Evolutionary conservation across 2,888 invertebrate genomes (phyloP), one percentile per base, ranked within the genome.

Genomic region (Pimpla rufipes): DNA sequence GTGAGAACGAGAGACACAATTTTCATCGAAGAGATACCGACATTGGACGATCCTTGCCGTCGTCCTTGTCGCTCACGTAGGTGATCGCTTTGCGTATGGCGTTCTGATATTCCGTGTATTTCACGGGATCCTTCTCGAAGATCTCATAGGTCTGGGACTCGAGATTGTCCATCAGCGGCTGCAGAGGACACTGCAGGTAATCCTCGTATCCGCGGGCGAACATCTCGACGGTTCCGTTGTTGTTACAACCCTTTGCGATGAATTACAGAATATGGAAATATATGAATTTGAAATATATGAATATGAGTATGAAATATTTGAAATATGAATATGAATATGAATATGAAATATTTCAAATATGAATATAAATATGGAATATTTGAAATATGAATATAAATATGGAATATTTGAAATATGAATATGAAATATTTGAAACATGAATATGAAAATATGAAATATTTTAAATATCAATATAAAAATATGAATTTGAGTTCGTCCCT

Each of bases 121-220:
- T 99, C 2, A 98, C 95, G 11, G 98, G 98, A 94, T 99, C 99
- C 91, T 97, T 98, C 94, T 99, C 99, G 94, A 99, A 99, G 23
- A 98, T 97, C 94, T 99, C 99, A 92, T 99, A 99, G 0, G 99
- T 98, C 90, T 97, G 96, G 11, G 98, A 97, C 93, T 99, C 99
- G 81, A 99, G 95, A 93, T 99, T 98, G 91, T 99, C 99, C 91
- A 97, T 97, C 5, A 99, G 94, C 0, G 99, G 99, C 94, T 99
- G 98, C 68, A 99, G 94, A 2, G 98, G 97, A 88, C 96, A 96
- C 94, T 99, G 99, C 6, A 99, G 94, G 89, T 96, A 97, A 93
- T 99, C 99, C 94, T 99, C 99, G 94, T 97, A 99, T 0, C 98
- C 98, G 88, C 94, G 93, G 13, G 95, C 94, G 91, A 94, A 94